Evolutionary conservation across 2,888 invertebrate genomes (phyloP), one percentile per base, ranked within the genome.

Genomic region (Torymus texanus): DNA sequence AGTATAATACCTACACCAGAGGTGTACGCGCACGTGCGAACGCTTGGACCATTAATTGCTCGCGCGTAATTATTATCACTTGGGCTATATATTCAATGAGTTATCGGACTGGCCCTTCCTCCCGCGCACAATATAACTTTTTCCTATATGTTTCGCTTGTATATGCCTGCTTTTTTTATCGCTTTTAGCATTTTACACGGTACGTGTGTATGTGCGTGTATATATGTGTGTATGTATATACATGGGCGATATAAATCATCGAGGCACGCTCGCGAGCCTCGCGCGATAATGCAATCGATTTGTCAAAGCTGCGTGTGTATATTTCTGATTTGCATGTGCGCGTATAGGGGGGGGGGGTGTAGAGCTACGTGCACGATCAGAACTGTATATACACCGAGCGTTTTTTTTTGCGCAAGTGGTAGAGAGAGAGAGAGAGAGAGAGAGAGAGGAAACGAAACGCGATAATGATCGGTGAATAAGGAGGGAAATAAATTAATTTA

Each of bases 251-350:
- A 62, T 78, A 78, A 78, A 79, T 79, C 79, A 75, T 66, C 76
- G 68, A 24, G 16, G 29, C 16, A 2, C 61, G 24, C 61, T 21
- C 29, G 41, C 70, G 50, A 24, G 41, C 67, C 62, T 10, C 14
- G n/a, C 5, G 70, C 74, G 79, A 79, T 79, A 79, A 79, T 79
- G 63, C 65, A 68, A 59, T 70, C 79, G 79, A 79, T 79, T 79
- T 79, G 79, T 75, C 79, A 73, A 75, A 75, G 24, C 55, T 68
- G 24, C 67, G 50, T 65, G 50, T 65, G 67, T 62, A 62, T 29
- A 62, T 29, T 65, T 71, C 77, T 77, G 75, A 76, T 76, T 76
- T 76, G 24, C 75, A 76, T 76, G 68, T 55, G 51, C 53, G 18
- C 58, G 41, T 41, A 18, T 3, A 18, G 12, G 4, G 3, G n/a